These are phyloP conservation scores for Electrona antarctica DNA, from an alignment of 2,113 vertebrate species.

Conservation along the genomic window DNA sequence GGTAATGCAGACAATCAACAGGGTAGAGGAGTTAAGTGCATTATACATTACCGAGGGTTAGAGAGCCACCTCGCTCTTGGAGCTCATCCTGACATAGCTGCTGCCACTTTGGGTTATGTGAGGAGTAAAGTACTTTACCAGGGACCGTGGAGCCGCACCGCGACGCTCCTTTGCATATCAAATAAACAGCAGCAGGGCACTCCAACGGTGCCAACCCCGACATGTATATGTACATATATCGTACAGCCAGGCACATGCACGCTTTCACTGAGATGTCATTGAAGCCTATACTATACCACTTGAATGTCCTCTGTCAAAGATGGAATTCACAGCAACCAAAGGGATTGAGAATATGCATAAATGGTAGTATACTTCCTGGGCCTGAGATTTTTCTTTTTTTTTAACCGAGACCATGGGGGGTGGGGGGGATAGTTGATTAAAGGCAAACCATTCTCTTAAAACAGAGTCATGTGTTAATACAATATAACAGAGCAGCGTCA, in stretches of 20 bases:
- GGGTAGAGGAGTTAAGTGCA: constrained; percentile 79
- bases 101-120: constrained; percentile 83
- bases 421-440: constrained; percentile 69
- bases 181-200: constrained; percentile 73
- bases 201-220: constrained; percentile 64
- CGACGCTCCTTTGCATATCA: constrained; percentile 80
- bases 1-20: constrained; percentile 78
- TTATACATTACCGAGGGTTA: constrained; percentile 75
- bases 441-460: constrained; percentile 37
- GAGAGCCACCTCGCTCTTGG: constrained; percentile 76
- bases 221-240: constrained; percentile 38
- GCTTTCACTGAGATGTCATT: constrained; percentile 52
- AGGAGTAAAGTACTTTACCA: constrained; percentile 80
- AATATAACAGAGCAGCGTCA: too few species aligned
- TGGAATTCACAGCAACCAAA: constrained; percentile 48
- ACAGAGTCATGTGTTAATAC: constrained; percentile 13
- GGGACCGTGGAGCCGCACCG: constrained; percentile 71
- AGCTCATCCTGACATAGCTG: constrained; percentile 75
- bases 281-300: constrained; percentile 29
- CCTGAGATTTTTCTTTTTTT: constrained; percentile 50
- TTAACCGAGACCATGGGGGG: constrained; percentile 44
- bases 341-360: too few species aligned
- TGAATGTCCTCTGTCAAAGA: constrained; percentile 43
- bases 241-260: constrained; percentile 42
- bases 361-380: constrained; percentile 33